Base-by-base conservation (phyloP, 2,797 vertebrate species). In the Hydrocynus forskahlii region DNA sequence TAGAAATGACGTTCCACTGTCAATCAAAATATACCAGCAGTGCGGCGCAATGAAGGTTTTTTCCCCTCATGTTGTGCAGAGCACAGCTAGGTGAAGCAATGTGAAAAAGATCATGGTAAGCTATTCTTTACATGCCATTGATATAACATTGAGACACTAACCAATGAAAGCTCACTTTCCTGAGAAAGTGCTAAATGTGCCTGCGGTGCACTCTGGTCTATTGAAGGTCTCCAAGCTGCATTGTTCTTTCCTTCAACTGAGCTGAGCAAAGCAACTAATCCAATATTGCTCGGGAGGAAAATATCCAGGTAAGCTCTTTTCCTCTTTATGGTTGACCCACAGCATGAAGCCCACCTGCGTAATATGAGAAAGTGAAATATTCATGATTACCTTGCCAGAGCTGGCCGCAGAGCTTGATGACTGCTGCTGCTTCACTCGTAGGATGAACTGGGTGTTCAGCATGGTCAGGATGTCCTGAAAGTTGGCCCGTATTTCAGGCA, bases 391-490 rank as follows among this genome's bases (percentile, higher is more conserved):
- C 97, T 97, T 95, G 66, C 95, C 95, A 6, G 95, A 92, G 80
- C 92, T 94, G 73, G 93, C 95, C 78, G 95, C 85, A 19, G 90
- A 88, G 75, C 91, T n/a, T 19, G 63, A 93, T 73, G 93, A 93
- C 87, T 94, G 95, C 81, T 92, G 90, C 70, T 95, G 94, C 90
- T 95, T 96, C 88, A 99, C 96, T 88, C 96, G 93, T 71, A 99
- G 91, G 76, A 96, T 91, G 80, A 99, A 99, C 88, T 98, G 97
- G 87, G 98, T 96, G 86, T 99, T 99, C 69, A 99, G 86, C 97
- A 98, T 99, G 81, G 97, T 97, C 93, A 99, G 93, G 88, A 99
- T 98, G 55, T 95, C 94, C 57, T 97, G 97, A 86, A 99, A 99
- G n/a, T 95, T 96, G 69, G 95, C 96, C 87, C 93, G 96, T 91